A percentile compares a stretch with the other conserved stretches of the same genome.
These are phyloP conservation scores for Mirounga angustirostris DNA, from an alignment of 2,113 vertebrate genomes.

Conservation along the genomic window DNA sequence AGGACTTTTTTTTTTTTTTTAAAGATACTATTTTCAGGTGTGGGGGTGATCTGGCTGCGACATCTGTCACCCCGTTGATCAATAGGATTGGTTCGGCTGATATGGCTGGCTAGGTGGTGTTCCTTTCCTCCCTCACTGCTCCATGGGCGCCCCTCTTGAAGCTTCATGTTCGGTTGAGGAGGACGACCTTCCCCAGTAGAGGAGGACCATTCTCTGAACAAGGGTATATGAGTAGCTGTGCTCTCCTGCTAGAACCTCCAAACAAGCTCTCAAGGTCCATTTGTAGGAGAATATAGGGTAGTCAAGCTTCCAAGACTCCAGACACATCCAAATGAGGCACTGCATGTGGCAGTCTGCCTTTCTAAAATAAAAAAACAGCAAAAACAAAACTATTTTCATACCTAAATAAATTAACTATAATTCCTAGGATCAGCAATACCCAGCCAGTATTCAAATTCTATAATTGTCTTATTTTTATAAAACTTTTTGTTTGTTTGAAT, in stretches of 20 bases:
- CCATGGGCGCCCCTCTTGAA: not conserved
- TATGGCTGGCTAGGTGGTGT: not conserved
- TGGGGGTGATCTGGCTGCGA: not conserved
- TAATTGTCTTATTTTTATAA: not conserved
- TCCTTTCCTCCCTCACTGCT: not conserved
- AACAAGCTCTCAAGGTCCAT: not conserved
- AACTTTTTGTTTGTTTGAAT: not conserved
- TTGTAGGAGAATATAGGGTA: not conserved
- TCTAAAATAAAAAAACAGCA: not conserved
- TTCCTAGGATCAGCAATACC: not conserved
- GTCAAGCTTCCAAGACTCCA: not conserved
- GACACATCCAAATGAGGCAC: not conserved
- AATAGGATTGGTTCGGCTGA: not conserved
- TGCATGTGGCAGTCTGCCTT: not conserved
- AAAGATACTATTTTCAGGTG: slow-evolving; percentile 6
- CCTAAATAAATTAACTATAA: not conserved
- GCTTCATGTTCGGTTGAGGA: not conserved
- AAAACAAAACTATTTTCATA: slow-evolving; percentile 40
- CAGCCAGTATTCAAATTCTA: not conserved
- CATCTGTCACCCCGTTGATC: not conserved
- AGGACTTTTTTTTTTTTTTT: not conserved
- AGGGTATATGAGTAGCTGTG: not conserved
- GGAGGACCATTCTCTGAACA: not conserved
- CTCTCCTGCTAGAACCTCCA: not conserved
- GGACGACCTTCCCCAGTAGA: not conserved